Conservation (phyloP, 2,888 invertebrate species). For the Rhimphoctona megacephalus region DNA sequence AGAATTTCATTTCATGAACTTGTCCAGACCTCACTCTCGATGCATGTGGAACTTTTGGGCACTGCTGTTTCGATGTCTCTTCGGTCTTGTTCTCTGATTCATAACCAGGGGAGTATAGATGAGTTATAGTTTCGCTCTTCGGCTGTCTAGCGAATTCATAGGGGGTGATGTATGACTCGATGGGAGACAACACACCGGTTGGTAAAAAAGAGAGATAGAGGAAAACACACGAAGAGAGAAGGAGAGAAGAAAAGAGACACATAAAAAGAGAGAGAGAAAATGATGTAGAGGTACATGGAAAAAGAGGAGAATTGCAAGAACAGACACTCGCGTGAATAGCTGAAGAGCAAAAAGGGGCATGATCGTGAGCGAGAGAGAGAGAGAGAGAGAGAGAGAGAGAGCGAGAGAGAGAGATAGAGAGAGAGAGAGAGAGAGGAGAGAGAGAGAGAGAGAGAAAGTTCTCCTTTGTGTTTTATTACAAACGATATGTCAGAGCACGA, state of each 20-base stretch:
- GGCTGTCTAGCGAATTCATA: constrained; percentile 81
- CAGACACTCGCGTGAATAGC: constrained; percentile 49
- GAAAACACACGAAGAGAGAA: constrained; percentile 19
- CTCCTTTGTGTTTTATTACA: constrained; percentile 84
- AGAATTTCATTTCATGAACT: constrained; percentile 44
- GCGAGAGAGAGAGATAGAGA: no score
- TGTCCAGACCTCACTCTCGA: not conserved
- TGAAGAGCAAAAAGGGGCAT: constrained; percentile 38
- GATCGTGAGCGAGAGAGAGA: constrained; percentile 70
- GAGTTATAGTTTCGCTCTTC: constrained; percentile 82
- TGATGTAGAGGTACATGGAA: constrained; percentile 25
- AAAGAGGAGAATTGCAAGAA: constrained; percentile 22
- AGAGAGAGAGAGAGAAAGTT: constrained; percentile 63
- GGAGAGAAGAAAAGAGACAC: constrained; percentile 25
- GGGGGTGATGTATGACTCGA: constrained; percentile 82
- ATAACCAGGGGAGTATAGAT: constrained; percentile 80
- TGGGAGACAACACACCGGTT: constrained; percentile 75
- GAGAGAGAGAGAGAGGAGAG: constrained; percentile 41
- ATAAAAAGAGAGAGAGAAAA: constrained; percentile 13
- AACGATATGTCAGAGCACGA: constrained; percentile 84
- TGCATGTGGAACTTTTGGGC: constrained; percentile 52
- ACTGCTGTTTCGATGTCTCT: constrained; percentile 54
- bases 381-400: constrained; percentile 33
- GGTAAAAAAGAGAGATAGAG: constrained; percentile 34
- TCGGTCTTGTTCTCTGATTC: constrained; percentile 66